Conservation (phyloP, 2,888 invertebrate genomes). For the Pemphredon lugubris region DNA sequence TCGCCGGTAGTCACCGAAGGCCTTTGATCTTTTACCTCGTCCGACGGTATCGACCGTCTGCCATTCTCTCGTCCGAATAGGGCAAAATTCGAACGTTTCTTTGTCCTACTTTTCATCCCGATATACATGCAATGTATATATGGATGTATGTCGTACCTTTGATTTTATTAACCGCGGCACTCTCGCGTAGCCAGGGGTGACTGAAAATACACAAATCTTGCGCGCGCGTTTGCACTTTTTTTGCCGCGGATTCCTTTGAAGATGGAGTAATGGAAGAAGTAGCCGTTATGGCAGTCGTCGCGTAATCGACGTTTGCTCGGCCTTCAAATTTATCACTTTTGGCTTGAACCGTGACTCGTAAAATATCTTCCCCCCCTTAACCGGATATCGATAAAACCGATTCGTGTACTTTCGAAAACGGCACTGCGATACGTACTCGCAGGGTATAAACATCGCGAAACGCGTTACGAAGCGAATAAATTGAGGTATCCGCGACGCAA, state of each 20-base stretch:
- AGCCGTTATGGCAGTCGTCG: background rate
- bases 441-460: constrained; percentile 34
- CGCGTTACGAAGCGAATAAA: constrained; percentile 50
- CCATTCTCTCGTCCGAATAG: constrained; percentile 8
- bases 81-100: constrained; percentile 33
- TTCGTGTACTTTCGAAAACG: constrained; percentile 44
- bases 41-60: constrained; percentile 32
- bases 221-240: constrained; percentile 1
- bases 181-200: no score
- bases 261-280: background rate
- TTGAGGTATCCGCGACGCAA: constrained; percentile 45
- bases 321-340: constrained; percentile 51
- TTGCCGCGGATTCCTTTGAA: background rate
- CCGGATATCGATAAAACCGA: constrained; percentile 51
- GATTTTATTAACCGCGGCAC: constrained; percentile 48
- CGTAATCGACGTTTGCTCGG: constrained; percentile 35
- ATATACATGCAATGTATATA: no score
- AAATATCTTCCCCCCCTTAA: constrained; percentile 40
- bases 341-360: constrained; percentile 36
- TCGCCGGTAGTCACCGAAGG: constrained; percentile 35
- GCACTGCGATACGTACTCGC: constrained; percentile 8
- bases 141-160: no score
- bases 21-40: constrained; percentile 61
- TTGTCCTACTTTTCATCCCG: constrained; percentile 43
- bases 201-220: constrained; percentile 3